Evolutionary conservation across 2,113 vertebrate genomes (phyloP).

Genomic region (Zosterops pallidus): DNA sequence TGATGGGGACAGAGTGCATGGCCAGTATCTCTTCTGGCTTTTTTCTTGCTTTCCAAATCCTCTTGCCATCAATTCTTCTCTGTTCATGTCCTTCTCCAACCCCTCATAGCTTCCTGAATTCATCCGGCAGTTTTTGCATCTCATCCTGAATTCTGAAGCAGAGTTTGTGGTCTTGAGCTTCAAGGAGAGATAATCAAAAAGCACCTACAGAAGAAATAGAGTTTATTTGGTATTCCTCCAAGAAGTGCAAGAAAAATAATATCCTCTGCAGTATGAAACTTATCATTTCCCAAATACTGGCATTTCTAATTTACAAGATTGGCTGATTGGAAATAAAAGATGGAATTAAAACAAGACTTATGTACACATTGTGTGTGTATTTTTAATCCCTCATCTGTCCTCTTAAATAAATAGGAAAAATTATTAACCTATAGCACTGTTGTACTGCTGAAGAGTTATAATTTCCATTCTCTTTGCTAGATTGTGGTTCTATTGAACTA

Average conservation of each 20-base stretch:
- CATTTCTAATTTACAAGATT: background rate
- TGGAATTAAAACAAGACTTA: background rate
- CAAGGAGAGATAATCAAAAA: background rate
- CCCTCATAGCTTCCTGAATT: background rate
- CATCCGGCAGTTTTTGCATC: background rate
- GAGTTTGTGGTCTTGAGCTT: background rate
- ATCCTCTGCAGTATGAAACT: background rate
- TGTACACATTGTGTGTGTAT: background rate
- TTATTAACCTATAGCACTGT: rapidly evolving
- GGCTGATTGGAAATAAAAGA: background rate
- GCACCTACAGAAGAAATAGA: background rate
- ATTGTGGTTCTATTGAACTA: background rate
- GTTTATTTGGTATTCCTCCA: background rate
- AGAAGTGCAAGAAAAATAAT: background rate
- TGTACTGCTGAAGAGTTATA: background rate
- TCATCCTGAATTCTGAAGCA: background rate
- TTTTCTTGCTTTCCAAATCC: background rate
- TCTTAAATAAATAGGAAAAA: background rate
- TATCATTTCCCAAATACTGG: background rate
- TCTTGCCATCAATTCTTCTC: background rate
- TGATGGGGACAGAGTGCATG: background rate
- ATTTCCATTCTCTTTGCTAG: background rate
- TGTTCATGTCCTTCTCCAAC: background rate
- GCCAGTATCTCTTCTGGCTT: background rate
- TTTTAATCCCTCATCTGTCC: background rate